A percentile compares a stretch with the other conserved stretches of the same genome.
Evolutionary conservation across 2,797 vertebrate genomes (phyloP).

Genomic region (Takifugu rubripes): DNA sequence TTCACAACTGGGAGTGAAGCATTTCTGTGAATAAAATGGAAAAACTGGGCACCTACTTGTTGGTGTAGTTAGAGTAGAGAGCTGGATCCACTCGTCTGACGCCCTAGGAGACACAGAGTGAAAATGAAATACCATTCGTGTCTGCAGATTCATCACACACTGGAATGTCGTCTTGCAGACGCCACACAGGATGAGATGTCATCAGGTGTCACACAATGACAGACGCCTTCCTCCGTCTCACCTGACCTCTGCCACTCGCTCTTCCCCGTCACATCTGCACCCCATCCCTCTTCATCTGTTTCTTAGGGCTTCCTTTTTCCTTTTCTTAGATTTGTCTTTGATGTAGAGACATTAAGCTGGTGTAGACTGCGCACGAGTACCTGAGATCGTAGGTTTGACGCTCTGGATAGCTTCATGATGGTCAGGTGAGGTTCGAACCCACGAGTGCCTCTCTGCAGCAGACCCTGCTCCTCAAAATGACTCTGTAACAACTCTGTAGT

Average conservation of each 20-base stretch:
- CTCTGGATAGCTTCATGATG: constrained; percentile 93
- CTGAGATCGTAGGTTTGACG: constrained; percentile 80
- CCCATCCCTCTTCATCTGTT: background rate
- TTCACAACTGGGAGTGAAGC: background rate
- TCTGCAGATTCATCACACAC: background rate
- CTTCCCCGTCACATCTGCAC: background rate
- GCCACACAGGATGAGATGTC: constrained; percentile 38
- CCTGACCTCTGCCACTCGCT: background rate
- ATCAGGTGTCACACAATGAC: constrained; percentile 33
- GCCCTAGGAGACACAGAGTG: constrained; percentile 71
- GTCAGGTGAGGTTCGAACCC: constrained; percentile 91
- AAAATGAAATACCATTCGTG: too few relatives aligned
- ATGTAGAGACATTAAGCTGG: background rate
- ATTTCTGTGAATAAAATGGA: background rate
- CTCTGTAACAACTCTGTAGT: constrained; percentile 54
- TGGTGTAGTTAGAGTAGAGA: constrained; percentile 80
- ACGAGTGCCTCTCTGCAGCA: constrained; percentile 77
- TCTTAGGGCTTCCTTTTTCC: background rate
- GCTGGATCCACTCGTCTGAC: constrained; percentile 85
- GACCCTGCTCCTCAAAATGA: constrained; percentile 83
- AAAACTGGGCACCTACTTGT: constrained; percentile 49
- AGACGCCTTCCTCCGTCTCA: background rate
- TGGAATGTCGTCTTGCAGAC: constrained; percentile 4
- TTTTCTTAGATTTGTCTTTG: background rate
- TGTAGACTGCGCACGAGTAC: constrained; percentile 51